phyloP scores from a whole-genome alignment of 2,113 vertebrate genomes.

The Corydoras maculifer region DNA sequence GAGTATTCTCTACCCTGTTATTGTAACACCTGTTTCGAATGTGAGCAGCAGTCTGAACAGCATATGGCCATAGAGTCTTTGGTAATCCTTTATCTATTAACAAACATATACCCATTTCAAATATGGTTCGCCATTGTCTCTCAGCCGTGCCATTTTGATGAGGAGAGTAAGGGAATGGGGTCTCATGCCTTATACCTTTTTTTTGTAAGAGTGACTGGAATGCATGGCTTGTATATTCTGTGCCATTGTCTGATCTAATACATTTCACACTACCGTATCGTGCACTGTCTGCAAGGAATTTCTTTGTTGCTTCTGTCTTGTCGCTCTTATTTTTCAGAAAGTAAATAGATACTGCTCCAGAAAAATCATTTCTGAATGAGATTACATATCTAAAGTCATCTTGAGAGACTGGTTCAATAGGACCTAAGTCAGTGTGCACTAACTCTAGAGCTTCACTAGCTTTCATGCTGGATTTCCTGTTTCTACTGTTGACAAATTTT shows the following conservation, averaged over 20 bases:
- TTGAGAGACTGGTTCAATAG: slow-evolving; percentile 10
- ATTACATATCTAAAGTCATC: slow-evolving; percentile 18
- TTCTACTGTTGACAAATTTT: slow-evolving; percentile 23
- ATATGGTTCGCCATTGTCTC: slow-evolving; percentile 21
- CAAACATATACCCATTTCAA: slow-evolving; percentile 25
- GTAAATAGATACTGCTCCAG: slow-evolving; percentile 17
- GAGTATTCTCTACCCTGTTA: slow-evolving; percentile 16
- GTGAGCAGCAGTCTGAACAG: too few species aligned
- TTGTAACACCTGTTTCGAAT: slow-evolving; percentile 10
- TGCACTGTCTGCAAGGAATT: slow-evolving; percentile 19
- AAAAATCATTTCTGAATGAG: slow-evolving; percentile 25
- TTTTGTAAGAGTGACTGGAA: slow-evolving; percentile 3
- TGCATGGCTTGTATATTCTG: slow-evolving; percentile 17
- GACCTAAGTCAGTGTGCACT: slow-evolving; percentile 27
- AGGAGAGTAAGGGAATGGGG: slow-evolving; percentile 10
- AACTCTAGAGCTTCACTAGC: slow-evolving; percentile 7
- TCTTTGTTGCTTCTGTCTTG: neutral
- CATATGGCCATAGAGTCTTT: slow-evolving; percentile 4
- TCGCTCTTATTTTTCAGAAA: slow-evolving; percentile 31
- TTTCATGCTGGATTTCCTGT: slow-evolving; percentile 6
- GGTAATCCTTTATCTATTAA: slow-evolving; percentile 13
- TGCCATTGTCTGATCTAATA: slow-evolving; percentile 28
- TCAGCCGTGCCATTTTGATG: slow-evolving; percentile 1
- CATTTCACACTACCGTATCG: slow-evolving; percentile 20
- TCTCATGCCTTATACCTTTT: slow-evolving; percentile 23